A percentile compares a stretch with the other conserved stretches of the same genome.
These are phyloP conservation scores for Dryadula phaetusa DNA, from an alignment of 2,888 invertebrate species.

Conservation along the genomic window DNA sequence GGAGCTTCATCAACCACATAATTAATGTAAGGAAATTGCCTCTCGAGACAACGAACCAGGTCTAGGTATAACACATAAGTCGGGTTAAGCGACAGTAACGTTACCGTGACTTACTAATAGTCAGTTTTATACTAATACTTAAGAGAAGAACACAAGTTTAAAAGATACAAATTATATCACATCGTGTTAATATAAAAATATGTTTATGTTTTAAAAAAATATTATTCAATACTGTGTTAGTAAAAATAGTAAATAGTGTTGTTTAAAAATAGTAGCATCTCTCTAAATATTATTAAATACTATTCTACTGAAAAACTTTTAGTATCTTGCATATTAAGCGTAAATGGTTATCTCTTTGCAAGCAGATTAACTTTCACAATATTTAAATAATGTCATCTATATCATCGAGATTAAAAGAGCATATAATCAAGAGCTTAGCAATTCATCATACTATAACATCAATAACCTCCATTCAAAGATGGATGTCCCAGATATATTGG, in stretches of 20 bases:
- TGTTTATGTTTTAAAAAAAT: too few relatives aligned
- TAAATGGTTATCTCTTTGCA: not conserved
- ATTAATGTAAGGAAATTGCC: conserved; percentile 77
- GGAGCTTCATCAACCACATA: conserved; percentile 73
- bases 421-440: conserved; percentile 30
- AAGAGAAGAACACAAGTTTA: not conserved
- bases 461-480: conserved; percentile 37
- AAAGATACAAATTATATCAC: too few relatives aligned
- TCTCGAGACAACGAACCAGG: conserved; percentile 53
- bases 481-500: conserved; percentile 36
- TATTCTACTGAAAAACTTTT: not conserved
- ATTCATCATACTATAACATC: conserved; percentile 39
- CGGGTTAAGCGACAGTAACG: conserved; percentile 5
- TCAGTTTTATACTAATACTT: not conserved
- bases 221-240: too few relatives aligned
- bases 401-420: conserved; percentile 27
- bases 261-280: too few relatives aligned
- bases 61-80: conserved; percentile 35
- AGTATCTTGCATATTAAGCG: not conserved
- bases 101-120: not conserved
- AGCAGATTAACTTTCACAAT: conserved; percentile 6
- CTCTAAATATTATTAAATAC: too few relatives aligned
- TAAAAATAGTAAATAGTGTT: too few relatives aligned
- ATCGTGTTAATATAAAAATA: too few relatives aligned
- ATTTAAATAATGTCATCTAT: conserved; percentile 28